Evolutionary conservation across 2,888 invertebrate species (phyloP).

Genomic region (Nowickia ferox): DNA sequence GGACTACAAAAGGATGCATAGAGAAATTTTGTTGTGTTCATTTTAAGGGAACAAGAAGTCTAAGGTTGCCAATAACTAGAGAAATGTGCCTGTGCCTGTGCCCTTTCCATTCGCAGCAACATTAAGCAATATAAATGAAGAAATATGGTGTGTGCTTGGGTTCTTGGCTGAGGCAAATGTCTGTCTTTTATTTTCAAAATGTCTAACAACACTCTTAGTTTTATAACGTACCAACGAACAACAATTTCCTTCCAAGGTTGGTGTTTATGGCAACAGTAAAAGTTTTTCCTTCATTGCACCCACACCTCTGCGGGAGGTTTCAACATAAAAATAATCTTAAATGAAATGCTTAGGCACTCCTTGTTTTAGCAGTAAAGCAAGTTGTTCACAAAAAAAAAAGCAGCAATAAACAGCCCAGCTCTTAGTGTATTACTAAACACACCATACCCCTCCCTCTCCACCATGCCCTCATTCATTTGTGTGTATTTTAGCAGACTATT

Average conservation of each 20-base stretch:
- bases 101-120: neutral
- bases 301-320: conserved; percentile 42
- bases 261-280: neutral
- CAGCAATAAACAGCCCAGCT: conserved; percentile 19
- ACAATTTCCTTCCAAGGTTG: neutral
- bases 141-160: conserved; percentile 15
- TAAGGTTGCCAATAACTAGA: conserved; percentile 22
- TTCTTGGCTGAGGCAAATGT: neutral
- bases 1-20: neutral
- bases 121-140: neutral
- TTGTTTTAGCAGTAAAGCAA: conserved; percentile 36
- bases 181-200: neutral
- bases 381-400: neutral
- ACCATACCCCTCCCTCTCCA: neutral
- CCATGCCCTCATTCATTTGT: neutral
- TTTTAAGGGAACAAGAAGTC: conserved; percentile 21
- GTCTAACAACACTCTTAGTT: neutral
- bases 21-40: neutral
- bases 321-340: conserved; percentile 37
- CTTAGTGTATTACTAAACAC: neutral
- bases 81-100: neutral
- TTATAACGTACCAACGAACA: neutral
- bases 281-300: neutral
- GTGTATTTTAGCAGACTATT: neutral
- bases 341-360: conserved; percentile 58